These are phyloP conservation scores for Sphaerophoria rueppellii DNA, from an alignment of 2,888 invertebrate genomes.

Conservation along the genomic window DNA sequence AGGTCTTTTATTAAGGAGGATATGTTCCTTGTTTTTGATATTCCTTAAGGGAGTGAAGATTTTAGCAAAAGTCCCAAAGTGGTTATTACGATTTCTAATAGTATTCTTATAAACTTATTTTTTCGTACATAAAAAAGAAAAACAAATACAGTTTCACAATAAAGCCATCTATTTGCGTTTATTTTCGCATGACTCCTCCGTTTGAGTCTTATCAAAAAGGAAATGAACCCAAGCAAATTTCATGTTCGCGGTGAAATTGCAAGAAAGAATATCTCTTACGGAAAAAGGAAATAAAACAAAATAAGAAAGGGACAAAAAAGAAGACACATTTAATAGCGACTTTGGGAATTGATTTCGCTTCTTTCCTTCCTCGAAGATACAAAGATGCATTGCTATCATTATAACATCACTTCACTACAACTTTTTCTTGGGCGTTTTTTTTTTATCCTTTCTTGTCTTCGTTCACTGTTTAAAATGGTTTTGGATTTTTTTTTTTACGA, in stretches of 20 bases:
- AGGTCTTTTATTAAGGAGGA: too few relatives aligned
- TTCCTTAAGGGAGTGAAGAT: too few relatives aligned
- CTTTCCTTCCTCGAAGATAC: constrained; percentile 33
- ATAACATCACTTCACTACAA: constrained; percentile 32
- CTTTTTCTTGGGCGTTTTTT: constrained; percentile 7
- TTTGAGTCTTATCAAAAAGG: neutral
- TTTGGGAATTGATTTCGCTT: constrained; percentile 61
- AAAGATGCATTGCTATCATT: constrained; percentile 48
- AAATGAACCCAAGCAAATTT: constrained; percentile 41
- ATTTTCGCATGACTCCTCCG: neutral
- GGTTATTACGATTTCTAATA: too few relatives aligned
- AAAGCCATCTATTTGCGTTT: neutral
- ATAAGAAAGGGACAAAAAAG: neutral
- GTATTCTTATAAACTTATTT: too few relatives aligned
- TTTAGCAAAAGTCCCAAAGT: too few relatives aligned
- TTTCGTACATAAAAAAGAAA: too few relatives aligned
- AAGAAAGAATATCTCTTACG: constrained; percentile 26
- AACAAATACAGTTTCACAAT: too few relatives aligned
- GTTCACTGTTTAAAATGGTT: constrained; percentile 1
- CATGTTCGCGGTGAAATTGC: constrained; percentile 15
- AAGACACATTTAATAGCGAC: constrained; percentile 49
- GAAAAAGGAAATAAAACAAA: neutral
- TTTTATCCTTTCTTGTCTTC: neutral
- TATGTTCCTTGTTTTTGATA: too few relatives aligned
- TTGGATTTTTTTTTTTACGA: neutral